Base-by-base conservation (phyloP, 2,888 invertebrate species). In the Lithophane ornitopus region DNA sequence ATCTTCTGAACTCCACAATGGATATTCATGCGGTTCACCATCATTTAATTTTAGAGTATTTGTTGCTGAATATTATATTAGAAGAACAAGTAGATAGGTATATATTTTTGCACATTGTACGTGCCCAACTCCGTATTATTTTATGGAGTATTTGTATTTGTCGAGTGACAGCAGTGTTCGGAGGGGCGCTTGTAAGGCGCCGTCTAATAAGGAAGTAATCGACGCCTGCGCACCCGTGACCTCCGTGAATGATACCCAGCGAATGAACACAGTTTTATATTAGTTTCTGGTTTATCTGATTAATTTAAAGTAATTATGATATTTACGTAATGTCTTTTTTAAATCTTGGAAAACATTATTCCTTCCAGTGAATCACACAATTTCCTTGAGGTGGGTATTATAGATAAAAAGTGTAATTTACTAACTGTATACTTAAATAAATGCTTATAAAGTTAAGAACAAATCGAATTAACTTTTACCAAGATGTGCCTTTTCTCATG, bases 171-270 rank as follows among this genome's bases (percentile, higher is more conserved):
- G 61, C 46, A 26, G 49, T 52, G 76, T 74, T 62, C 56, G 44
- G 71, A 63, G 75, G 71, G 79, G 80, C 79, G 71, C 66, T 67
- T 74, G 79, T 79, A 79, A 78, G 83, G 87, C 85, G 87, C 86
- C 86, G 85, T 46, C 78, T 86, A 84, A 87, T 81, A 80, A 87
- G 89, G 89, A 89, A 89, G 86, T 76, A 88, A 89, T 86, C 85
- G 89, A 77, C 81, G 83, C 82, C 85, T 69, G 74, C 80, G 72
- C 70, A 82, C 77, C 75, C 81, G 74, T 80, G 89, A 89, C 88
- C 89, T 85, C 86, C 78, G 65, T 71, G 82, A 86, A 78, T 70
- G 86, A 78, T 73, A 73, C 75, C 72, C 83, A 80, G 79, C 77
- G 69, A 73, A 52, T 74, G 70, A 65, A 71, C 73, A 46, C 80